Evolutionary conservation across 2,113 vertebrate species (phyloP).

Genomic region (western clawed frog (Xenopus tropicalis)): DNA sequence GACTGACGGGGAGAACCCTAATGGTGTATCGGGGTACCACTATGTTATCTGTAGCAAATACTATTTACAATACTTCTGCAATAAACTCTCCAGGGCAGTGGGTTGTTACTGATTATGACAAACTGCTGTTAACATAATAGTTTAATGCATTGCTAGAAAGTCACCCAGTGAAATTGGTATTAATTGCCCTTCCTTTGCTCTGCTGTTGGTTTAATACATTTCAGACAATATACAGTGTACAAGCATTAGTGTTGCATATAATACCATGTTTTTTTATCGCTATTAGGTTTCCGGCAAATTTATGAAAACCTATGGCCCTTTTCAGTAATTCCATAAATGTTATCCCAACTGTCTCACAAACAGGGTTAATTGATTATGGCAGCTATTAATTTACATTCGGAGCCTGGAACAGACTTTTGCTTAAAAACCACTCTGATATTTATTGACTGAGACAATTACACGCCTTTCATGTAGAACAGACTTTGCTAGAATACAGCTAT

Average conservation of each 20-base stretch:
- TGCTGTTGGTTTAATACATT: neutral
- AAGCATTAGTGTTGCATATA: neutral
- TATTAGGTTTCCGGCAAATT: neutral
- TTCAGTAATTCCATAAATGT: neutral
- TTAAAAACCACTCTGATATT: too few species aligned
- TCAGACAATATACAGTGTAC: too few species aligned
- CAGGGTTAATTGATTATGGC: neutral
- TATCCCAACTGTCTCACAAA: neutral
- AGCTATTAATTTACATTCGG: neutral
- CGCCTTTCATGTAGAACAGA: too few species aligned
- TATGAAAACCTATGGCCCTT: neutral
- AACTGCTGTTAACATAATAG: constrained; percentile 4
- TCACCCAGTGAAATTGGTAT: neutral
- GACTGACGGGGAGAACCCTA: too few species aligned
- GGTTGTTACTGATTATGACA: constrained; percentile 5
- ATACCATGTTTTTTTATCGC: neutral
- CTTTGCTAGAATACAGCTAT: too few species aligned
- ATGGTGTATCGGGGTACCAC: neutral
- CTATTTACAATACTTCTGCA: neutral
- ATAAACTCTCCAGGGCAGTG: neutral
- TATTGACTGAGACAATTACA: too few species aligned
- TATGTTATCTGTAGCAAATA: neutral
- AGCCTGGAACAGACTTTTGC: too few species aligned
- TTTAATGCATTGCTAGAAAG: neutral
- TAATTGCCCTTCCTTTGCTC: neutral